Evolutionary conservation across 1,140 invertebrate species (phyloP).

Genomic region (Tetragonula clypearis): DNA sequence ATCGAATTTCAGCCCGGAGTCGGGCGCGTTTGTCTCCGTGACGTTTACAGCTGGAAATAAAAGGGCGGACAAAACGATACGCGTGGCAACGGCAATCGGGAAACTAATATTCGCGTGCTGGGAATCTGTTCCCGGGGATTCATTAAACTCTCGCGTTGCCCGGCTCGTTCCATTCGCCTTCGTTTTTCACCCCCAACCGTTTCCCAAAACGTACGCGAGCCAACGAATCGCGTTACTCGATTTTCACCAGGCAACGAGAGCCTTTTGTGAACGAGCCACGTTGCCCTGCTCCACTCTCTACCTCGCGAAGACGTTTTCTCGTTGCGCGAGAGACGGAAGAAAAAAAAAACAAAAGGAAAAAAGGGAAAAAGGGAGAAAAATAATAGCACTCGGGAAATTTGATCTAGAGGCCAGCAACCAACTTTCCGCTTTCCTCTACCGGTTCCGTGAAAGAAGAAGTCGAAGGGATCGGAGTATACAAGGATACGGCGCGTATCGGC

Average conservation of each 20-base stretch:
- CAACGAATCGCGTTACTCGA: not conserved
- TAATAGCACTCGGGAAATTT: not conserved
- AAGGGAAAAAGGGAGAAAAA: not conserved
- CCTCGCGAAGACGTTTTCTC: no score
- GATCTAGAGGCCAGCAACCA: conserved; percentile 4
- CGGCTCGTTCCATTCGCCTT: no score
- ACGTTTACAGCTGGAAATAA: conserved; percentile 31
- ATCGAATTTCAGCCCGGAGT: not conserved
- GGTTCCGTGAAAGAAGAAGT: not conserved
- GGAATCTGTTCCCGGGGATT: conserved; percentile 13
- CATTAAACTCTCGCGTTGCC: conserved; percentile 19
- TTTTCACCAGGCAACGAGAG: not conserved
- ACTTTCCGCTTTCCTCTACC: not conserved
- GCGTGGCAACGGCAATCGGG: not conserved
- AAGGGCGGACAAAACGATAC: not conserved
- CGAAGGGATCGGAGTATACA: not conserved
- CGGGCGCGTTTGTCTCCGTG: not conserved
- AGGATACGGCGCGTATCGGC: conserved; percentile 16
- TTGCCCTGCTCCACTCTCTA: no score
- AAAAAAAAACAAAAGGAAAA: not conserved
- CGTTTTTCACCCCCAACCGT: not conserved
- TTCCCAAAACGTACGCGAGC: not conserved
- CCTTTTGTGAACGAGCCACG: not conserved
- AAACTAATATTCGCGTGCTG: conserved; percentile 30
- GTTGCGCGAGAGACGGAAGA: not conserved